phyloP scores from a whole-genome alignment of 2,113 vertebrate species.

The Salvator merianae region DNA sequence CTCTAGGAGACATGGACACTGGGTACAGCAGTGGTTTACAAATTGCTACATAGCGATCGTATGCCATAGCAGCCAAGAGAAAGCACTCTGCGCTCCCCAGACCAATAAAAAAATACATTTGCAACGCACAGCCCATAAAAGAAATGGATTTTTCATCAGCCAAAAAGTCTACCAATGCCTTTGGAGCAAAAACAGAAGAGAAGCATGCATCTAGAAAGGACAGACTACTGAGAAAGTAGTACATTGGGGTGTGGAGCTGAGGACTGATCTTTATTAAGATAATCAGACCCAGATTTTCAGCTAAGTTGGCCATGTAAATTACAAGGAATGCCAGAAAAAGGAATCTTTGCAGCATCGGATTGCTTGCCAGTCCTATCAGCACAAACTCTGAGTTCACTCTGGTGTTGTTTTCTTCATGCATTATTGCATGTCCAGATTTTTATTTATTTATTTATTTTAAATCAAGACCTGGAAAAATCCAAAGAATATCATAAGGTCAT shows the following conservation, averaged over 20 bases:
- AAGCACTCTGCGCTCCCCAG: slow-evolving; percentile 46
- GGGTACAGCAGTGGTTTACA: slow-evolving; percentile 39
- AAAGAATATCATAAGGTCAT: too few relatives aligned
- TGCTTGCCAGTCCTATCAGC: slow-evolving; percentile 48
- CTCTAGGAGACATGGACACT: slow-evolving; percentile 9
- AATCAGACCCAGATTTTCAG: slow-evolving; percentile 55
- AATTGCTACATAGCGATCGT: slow-evolving; percentile 27
- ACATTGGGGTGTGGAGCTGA: slow-evolving; percentile 40
- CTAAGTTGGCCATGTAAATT: slow-evolving; percentile 35
- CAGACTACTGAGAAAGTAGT: slow-evolving; percentile 48
- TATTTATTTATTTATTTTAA: too few relatives aligned
- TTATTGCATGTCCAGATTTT: neutral
- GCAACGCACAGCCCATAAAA: slow-evolving; percentile 34
- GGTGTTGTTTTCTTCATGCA: slow-evolving; percentile 45
- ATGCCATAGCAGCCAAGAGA: slow-evolving; percentile 37
- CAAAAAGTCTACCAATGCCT: slow-evolving; percentile 30
- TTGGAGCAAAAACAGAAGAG: slow-evolving; percentile 38
- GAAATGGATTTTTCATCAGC: slow-evolving; percentile 36
- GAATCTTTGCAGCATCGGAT: slow-evolving; percentile 10
- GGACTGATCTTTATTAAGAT: slow-evolving; percentile 42
- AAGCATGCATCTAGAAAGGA: slow-evolving; percentile 44
- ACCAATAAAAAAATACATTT: slow-evolving; percentile 45
- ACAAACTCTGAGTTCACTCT: slow-evolving; percentile 45
- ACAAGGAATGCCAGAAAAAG: slow-evolving; percentile 60
- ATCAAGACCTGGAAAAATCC: neutral